Conservation (phyloP, 2,888 invertebrate species). For the Coleophora deauratella region DNA sequence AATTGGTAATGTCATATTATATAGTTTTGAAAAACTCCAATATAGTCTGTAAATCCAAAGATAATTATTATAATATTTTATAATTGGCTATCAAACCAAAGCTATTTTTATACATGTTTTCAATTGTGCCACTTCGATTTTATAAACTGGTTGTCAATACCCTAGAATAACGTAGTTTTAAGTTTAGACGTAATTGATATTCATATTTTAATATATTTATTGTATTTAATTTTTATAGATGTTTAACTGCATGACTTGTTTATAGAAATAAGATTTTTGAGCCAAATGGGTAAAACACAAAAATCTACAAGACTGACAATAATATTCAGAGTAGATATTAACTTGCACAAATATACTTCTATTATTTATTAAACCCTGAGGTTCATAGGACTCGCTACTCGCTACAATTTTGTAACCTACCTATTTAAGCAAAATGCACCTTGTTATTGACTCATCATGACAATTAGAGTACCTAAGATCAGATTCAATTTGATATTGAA, state of each 20-base stretch:
- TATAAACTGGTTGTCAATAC: slow-evolving; percentile 51
- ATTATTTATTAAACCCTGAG: slow-evolving; percentile 41
- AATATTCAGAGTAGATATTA: slow-evolving; percentile 72
- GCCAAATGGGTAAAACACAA: slow-evolving; percentile 64
- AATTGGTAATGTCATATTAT: slow-evolving; percentile 11
- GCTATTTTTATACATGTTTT: slow-evolving; percentile 35
- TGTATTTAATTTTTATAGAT: slow-evolving; percentile 58
- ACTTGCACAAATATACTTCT: slow-evolving; percentile 48
- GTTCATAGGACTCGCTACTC: too few species aligned
- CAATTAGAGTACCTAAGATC: slow-evolving; percentile 69
- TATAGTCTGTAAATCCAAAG: slow-evolving; percentile 24
- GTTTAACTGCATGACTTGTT: slow-evolving; percentile 66
- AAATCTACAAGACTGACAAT: slow-evolving; percentile 73
- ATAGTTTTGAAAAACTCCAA: too few species aligned
- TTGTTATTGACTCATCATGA: slow-evolving; percentile 73
- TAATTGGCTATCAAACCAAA: slow-evolving; percentile 64
- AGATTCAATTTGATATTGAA: slow-evolving; percentile 37
- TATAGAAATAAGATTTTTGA: slow-evolving; percentile 57
- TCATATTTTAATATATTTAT: slow-evolving; percentile 62
- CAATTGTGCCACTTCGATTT: slow-evolving; percentile 59
- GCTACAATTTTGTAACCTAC: slow-evolving; percentile 36
- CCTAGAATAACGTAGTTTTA: slow-evolving; percentile 46
- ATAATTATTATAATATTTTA: slow-evolving; percentile 22
- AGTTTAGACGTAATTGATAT: slow-evolving; percentile 48
- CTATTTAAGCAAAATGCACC: slow-evolving; percentile 61